A percentile compares a stretch with the other conserved stretches of the same genome.
Evolutionary conservation across 1,140 invertebrate genomes (phyloP).

Genomic region (Neotoxoptera formosana): DNA sequence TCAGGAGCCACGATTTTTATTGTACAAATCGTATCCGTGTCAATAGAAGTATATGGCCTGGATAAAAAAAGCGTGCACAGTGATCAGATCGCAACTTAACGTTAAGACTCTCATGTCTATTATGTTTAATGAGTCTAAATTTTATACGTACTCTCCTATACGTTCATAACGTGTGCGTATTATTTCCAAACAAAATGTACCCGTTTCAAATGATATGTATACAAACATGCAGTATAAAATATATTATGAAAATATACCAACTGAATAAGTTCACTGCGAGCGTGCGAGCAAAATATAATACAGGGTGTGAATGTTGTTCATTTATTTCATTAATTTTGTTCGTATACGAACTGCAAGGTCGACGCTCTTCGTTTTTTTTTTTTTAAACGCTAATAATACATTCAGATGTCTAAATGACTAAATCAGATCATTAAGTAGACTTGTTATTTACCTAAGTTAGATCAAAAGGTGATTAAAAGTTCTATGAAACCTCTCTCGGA

Average conservation of each 20-base stretch:
- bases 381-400: neutral
- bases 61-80: neutral
- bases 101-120: neutral
- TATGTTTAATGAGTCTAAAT: neutral
- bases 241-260: neutral
- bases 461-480: neutral
- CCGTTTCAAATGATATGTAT: neutral
- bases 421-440: neutral
- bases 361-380: neutral
- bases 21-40: slow-evolving; percentile 36
- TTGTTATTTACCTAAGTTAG: neutral
- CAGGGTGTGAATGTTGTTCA: no score
- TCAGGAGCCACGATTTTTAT: slow-evolving; percentile 40
- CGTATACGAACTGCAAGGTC: neutral
- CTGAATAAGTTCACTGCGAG: neutral
- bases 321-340: neutral
- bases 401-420: neutral
- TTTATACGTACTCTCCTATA: neutral
- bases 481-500: neutral
- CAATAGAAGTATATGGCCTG: slow-evolving; percentile 14
- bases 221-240: neutral
- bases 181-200: neutral
- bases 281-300: neutral
- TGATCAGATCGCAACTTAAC: neutral
- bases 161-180: neutral